phyloP scores from a whole-genome alignment of 2,888 invertebrate genomes.

The Drosophila percnosoma region DNA sequence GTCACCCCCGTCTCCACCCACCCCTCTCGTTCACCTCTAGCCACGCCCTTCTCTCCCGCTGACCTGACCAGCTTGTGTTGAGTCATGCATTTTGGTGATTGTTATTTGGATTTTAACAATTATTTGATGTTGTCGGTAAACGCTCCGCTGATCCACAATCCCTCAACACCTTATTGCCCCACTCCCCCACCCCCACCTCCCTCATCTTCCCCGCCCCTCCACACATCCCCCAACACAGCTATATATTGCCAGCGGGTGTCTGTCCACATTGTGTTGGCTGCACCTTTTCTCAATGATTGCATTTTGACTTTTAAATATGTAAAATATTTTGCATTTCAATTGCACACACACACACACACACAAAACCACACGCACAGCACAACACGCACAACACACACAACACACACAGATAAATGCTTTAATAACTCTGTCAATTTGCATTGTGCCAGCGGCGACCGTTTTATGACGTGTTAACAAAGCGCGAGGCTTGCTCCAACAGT shows the following conservation, averaged over 20 bases:
- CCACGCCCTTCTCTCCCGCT: neutral
- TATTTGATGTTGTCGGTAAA: conserved; percentile 67
- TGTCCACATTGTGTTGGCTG: conserved; percentile 28
- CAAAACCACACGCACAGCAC: conserved; percentile 16
- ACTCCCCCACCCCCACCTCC: no score
- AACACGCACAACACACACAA: conserved; percentile 31
- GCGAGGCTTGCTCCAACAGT: conserved; percentile 33
- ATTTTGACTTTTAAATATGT: conserved; percentile 66
- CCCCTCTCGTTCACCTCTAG: neutral
- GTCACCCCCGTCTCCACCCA: neutral
- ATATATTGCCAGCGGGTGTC: conserved; percentile 17
- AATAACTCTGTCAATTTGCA: conserved; percentile 61
- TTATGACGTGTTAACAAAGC: conserved; percentile 36
- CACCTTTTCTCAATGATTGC: conserved; percentile 70
- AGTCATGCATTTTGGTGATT: conserved; percentile 47
- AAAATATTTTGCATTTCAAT: conserved; percentile 75
- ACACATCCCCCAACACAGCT: neutral
- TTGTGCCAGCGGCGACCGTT: conserved; percentile 18
- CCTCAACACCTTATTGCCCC: neutral
- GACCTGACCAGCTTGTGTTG: conserved; percentile 4
- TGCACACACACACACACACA: conserved; percentile 50
- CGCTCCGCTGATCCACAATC: conserved; percentile 7
- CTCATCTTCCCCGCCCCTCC: no score
- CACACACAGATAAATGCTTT: conserved; percentile 37
- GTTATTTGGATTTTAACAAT: conserved; percentile 70